Base-by-base conservation (phyloP, 2,797 vertebrate genomes). In the Arremon aurantiirostris region DNA sequence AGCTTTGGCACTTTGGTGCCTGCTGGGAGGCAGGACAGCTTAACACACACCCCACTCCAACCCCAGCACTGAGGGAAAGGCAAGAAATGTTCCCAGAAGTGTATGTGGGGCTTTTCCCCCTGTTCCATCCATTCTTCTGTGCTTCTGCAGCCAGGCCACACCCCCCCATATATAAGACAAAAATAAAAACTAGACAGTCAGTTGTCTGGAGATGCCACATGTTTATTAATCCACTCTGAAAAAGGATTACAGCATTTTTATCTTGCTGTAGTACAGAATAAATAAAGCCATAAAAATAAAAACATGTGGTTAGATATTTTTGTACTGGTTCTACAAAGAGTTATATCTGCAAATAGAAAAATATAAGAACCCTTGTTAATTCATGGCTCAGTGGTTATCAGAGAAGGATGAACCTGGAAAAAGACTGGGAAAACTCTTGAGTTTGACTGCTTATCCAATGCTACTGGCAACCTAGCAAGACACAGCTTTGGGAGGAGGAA, bases 371-470 rank as follows among this genome's bases (percentile, higher is more conserved):
- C 79, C 91, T 94, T 85, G 34, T 86, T 83, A 81, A 47, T 82
- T 96, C 89, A 92, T 95, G 96, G 96, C 96, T 97, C 96, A 97
- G 96, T 97, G 96, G 93, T 96, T 96, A 95, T 95, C 93, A 46
- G 66, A 77, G 47, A 91, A 83, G 69, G 63, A 76, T 30, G 41
- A 95, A 96, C 93, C 82, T 84, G 70, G 86, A 86, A 90, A 80
- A 86, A 94, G 80, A 47, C 18, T 17, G 22, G 88, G 73, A 87
- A 68, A 90, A 50, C 41, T 56, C 81, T 80, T 11, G 65, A 55
- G 30, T 71, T 39, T 59, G n/a, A 35, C 20, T 61, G 16, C 23
- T 41, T 79, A 12, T 27, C 47, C 3, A 4, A 9, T 12, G 18
- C 55, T 50, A 19, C 64, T 52, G 39, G 1, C 26, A 17, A 4